Percentiles rank a stretch among this genome's conserved stretches.
Conservation (phyloP, 1,140 invertebrate species). For the Drosophila setifemur region DNA sequence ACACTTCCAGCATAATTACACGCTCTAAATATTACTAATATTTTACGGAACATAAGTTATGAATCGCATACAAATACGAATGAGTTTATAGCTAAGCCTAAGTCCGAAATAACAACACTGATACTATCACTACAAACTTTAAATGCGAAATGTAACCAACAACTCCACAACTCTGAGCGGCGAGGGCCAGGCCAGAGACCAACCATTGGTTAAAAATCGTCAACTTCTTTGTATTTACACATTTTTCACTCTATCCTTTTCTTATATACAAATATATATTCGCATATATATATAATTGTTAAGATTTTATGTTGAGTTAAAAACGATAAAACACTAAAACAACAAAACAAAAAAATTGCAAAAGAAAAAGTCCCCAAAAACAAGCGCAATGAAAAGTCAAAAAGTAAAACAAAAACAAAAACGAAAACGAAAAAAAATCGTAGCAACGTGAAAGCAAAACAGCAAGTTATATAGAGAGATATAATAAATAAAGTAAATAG, state of each 20-base stretch:
- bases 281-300: conserved; percentile 52
- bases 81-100: conserved; percentile 59
- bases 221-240: conserved; percentile 72
- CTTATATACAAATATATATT: conserved; percentile 40
- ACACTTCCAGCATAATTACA: conserved; percentile 42
- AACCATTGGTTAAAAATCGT: conserved; percentile 34
- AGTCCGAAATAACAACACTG: conserved; percentile 29
- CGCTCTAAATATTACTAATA: conserved; percentile 78
- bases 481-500: conserved; percentile 81
- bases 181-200: neutral
- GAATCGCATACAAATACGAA: conserved; percentile 53
- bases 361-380: conserved; percentile 60
- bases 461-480: conserved; percentile 74
- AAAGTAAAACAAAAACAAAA: conserved; percentile 44
- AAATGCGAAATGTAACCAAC: conserved; percentile 29
- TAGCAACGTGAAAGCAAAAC: conserved; percentile 66
- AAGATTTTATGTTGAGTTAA: conserved; percentile 72
- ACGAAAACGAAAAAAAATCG: conserved; percentile 40
- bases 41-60: conserved; percentile 73
- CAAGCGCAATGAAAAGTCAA: conserved; percentile 58
- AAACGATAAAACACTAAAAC: conserved; percentile 68
- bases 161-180: conserved; percentile 26
- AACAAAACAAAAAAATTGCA: conserved; percentile 78
- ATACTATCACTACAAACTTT: conserved; percentile 11
- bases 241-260: conserved; percentile 68